Base-by-base conservation (phyloP, 2,113 vertebrate genomes). In the Tragelaphus imberbis region DNA sequence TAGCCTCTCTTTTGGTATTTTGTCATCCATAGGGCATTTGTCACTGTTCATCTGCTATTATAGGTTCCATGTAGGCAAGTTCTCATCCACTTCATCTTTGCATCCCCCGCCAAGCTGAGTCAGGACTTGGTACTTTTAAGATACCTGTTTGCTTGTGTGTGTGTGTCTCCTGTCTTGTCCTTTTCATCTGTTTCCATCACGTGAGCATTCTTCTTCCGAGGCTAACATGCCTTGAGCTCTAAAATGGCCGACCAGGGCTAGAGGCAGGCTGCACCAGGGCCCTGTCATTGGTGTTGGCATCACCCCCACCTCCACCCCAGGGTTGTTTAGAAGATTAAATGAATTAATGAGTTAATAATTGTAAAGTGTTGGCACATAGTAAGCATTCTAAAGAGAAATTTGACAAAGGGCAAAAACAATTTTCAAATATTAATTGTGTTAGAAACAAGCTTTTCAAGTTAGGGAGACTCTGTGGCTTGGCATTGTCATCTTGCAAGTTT, bases 221-320 rank as follows among this genome's bases (percentile, higher is more conserved):
- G 51, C 84, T 63, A 51, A 93, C 77, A 84, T 71, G 65, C 65
- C 59, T 88, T 97, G 80, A 86, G 93, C 95, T 97, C 95, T 97
- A 97, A 96, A 84, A 97, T 96, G 96, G 97, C 98, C 58, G 96
- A 80, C 90, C 68, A 14, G 27, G 89, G 51, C 77, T 84, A 79
- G 93, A 92, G 88, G 77, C 25, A 47, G 84, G 30, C 47, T 77
- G 71, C 92, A 88, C 40, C 88, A 21, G 59, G 53, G 56, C 56
- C 90, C n/a, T 56, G 84, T 59, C 10, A 2, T 1, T 36, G 65
- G 23, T 21, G 27, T 4, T 8, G 77, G 47, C 6, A 0, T 63
- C 65, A 33, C 33, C 40, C 53, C 30, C 63, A 10, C 14, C 55
- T 23, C 36, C 55, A 12, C 33, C 7, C 11, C 27, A 6, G 8